Evolutionary conservation across 2,797 vertebrate genomes (phyloP).

Genomic region (Galaxias olidus): DNA sequence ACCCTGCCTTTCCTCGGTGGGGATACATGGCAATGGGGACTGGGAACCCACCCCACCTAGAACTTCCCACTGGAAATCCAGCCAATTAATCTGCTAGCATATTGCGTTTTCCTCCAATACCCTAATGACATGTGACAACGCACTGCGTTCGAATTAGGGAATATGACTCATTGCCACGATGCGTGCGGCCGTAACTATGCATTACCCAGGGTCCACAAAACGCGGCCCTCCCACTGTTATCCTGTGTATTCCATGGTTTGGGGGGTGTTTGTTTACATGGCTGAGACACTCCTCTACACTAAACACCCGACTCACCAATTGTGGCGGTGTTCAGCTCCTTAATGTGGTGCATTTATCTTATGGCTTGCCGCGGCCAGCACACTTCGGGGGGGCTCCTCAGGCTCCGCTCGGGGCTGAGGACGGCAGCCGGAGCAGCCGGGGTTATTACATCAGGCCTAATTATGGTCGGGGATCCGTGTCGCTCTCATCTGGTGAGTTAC

Average conservation of each 20-base stretch:
- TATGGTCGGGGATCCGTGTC: constrained; percentile 59
- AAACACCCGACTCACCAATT: constrained; percentile 44
- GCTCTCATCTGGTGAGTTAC: no score
- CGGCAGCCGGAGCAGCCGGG: constrained; percentile 40
- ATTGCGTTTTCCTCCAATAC: background rate
- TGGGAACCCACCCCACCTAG: constrained; percentile 25
- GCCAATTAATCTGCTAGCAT: background rate
- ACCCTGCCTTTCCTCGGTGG: constrained; percentile 76
- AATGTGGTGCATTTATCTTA: constrained; percentile 36
- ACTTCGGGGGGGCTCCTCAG: constrained; percentile 34
- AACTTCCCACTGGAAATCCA: constrained; percentile 17
- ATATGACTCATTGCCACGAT: background rate
- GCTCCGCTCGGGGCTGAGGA: constrained; percentile 21
- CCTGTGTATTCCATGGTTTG: no score
- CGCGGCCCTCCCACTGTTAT: no score
- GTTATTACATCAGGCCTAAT: constrained; percentile 67
- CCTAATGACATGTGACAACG: constrained; percentile 4
- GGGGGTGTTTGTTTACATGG: no score
- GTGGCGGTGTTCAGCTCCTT: constrained; percentile 38
- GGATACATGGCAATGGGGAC: constrained; percentile 75
- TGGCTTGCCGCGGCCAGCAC: constrained; percentile 43
- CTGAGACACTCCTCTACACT: no score
- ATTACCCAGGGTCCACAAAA: background rate
- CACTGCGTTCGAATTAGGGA: background rate
- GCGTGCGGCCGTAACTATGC: background rate